Evolutionary conservation across 2,888 invertebrate genomes (phyloP), one percentile per base, ranked within the genome.

Genomic region (Perdita meconis): DNA sequence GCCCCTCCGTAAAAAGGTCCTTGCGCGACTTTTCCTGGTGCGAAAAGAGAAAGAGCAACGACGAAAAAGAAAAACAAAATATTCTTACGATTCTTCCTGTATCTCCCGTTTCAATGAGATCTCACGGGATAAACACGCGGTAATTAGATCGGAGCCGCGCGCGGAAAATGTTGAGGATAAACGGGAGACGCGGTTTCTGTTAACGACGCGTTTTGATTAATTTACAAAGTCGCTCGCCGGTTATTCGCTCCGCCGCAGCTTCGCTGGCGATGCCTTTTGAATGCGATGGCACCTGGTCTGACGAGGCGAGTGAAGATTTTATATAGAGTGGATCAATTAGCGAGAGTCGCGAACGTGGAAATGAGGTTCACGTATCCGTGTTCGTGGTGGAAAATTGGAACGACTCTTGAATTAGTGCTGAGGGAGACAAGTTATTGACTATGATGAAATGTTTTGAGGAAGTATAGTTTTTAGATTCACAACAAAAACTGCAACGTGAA

Each of bases 121-220:
- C 16, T 8, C 12, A 30, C 44, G 44, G 64, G 51, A 74, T 75
- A 73, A 76, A 75, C 61, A 50, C 75, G 67, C 61, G 47, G 44
- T 77, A 77, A 77, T 77, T 77, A 77, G 77, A 77, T 77, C 42
- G 76, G 50, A 61, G 42, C 63, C 19, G 75, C 24, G 75, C 24
- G 60, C 8, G 66, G 59, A 56, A 76, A 61, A 75, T 66, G 59
- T 55, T 55, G 75, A 64, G 50, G 75, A 75, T 75, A 75, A 75
- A 74, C 74, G 57, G 44, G 63, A 55, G 59, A 59, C 74, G 65
- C 16, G 64, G 16, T 26, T 22, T 38, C 57, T 26, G 30, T 3
- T 24, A 8, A 40, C 26, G 47, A 2, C 42, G 12, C 40, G 38
- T 30, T 38, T 47, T 64, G 64, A 74, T 74, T 74, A 74, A 74